Evolutionary conservation across 2,113 vertebrate genomes (phyloP).

Genomic region (Psittacula cyanocephala): DNA sequence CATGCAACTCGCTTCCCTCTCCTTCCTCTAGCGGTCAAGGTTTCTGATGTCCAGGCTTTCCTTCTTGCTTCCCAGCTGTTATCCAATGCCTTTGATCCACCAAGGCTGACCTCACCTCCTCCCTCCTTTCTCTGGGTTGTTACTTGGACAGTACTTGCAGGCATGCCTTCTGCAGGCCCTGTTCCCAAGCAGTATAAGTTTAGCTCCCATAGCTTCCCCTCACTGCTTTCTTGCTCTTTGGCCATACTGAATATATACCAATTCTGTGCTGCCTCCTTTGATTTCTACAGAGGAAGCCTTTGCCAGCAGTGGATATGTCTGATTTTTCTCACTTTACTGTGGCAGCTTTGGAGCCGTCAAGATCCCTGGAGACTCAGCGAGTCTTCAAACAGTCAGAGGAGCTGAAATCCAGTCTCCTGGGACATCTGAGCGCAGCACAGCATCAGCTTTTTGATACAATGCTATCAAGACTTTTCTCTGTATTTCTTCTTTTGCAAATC

Average conservation of each 20-base stretch:
- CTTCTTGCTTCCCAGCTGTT: neutral
- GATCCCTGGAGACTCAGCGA: conserved; percentile 54
- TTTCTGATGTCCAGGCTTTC: neutral
- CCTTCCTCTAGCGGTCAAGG: neutral
- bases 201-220: neutral
- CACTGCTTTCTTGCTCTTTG: neutral
- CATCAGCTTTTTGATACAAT: conserved; percentile 12
- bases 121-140: neutral
- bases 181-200: neutral
- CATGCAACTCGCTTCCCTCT: neutral
- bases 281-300: conserved; percentile 41
- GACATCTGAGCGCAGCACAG: conserved; percentile 25
- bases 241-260: neutral
- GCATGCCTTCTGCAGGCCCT: neutral
- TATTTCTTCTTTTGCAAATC: conserved; percentile 7
- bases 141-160: neutral
- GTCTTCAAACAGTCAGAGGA: conserved; percentile 59
- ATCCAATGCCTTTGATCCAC: neutral
- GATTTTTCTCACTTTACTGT: neutral
- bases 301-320: conserved; percentile 6
- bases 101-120: neutral
- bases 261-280: conserved; percentile 34
- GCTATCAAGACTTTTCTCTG: conserved; percentile 9
- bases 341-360: conserved; percentile 18
- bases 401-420: conserved; percentile 40